Base-by-base conservation (phyloP, 2,888 invertebrate species). In the Euzetes globulus region DNA sequence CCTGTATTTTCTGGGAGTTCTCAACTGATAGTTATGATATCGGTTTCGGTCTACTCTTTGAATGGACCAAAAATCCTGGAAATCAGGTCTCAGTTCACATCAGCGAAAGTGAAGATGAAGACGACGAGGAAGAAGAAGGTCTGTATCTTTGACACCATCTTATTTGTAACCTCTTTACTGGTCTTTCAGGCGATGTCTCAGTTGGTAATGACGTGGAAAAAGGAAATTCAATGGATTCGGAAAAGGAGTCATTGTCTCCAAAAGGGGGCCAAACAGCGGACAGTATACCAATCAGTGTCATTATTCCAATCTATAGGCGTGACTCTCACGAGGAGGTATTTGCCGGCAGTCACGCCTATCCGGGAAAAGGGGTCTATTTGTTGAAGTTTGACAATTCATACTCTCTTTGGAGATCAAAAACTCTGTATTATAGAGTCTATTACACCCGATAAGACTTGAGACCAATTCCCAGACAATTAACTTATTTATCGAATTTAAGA, bases 371-470 rank as follows among this genome's bases (percentile, higher is more conserved):
- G 22, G 93, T 97, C 52, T 99, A 99, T 84, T 86, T 98, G 82
- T 87, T 99, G 58, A 99, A 99, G 85, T 99, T 99, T 84, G 99
- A 99, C 85, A 99, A 99, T 85, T 94, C 97, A 0, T 99, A 97
- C 83, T 97, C 96, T 73, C 86, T 99, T 79, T 99, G 98, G 98
- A 88, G 99, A 81, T 96, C 96, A 79, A 99, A 99, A 88, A 96
- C 95, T 65, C 88, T 99, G 73, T 99, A 98, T 84, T 99, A 99
- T 84, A 89, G 98, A 84, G 96, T 99, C 72, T 99, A 96, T 83
- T 99, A 99, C 83, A 96, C 93, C 72, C 90, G 91, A 80, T 84
- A 78, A 78, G 47, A 6, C 22, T 45, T 37, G 11, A 4, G 25
- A 45, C 25, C 7, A 11, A 33, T 63, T 17, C 4, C 27, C 63